phyloP scores from a whole-genome alignment of 2,113 vertebrate genomes.

The Edolisoma coerulescens region DNA sequence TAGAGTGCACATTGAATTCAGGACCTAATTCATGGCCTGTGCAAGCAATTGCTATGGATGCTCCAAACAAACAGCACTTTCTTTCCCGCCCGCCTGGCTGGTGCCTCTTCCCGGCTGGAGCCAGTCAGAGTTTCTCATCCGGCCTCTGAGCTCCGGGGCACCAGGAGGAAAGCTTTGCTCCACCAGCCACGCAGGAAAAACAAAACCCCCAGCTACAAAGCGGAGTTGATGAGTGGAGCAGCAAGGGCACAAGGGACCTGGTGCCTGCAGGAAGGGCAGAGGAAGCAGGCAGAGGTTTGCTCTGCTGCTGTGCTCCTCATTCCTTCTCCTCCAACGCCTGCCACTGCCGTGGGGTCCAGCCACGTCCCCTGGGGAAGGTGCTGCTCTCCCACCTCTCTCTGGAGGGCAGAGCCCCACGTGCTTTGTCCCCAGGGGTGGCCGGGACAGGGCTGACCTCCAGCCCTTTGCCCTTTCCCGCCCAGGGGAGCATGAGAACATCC shows the following conservation, averaged over 20 bases:
- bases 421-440: not conserved
- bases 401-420: not conserved
- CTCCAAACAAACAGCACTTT: slow-evolving; percentile 23
- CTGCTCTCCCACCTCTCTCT: not conserved
- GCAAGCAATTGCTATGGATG: slow-evolving; percentile 7
- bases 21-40: not conserved
- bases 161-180: not conserved
- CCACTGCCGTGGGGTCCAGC: fast-evolving
- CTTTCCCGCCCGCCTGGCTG: not conserved
- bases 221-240: not conserved
- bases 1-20: not conserved
- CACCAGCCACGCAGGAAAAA: not conserved
- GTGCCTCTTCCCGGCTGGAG: not conserved
- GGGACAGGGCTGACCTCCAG: not conserved
- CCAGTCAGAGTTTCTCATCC: not conserved
- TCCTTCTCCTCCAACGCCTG: fast-evolving
- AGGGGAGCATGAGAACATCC: not conserved
- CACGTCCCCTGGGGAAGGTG: not conserved
- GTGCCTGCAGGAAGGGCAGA: not conserved
- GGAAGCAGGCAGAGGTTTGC: not conserved
- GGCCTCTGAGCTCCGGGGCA: not conserved
- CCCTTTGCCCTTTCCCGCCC: not conserved
- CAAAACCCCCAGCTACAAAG: not conserved
- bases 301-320: fast-evolving
- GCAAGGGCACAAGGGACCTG: not conserved